Evolutionary conservation across 2,888 invertebrate genomes (phyloP).

Genomic region (Hybos culiciformis): DNA sequence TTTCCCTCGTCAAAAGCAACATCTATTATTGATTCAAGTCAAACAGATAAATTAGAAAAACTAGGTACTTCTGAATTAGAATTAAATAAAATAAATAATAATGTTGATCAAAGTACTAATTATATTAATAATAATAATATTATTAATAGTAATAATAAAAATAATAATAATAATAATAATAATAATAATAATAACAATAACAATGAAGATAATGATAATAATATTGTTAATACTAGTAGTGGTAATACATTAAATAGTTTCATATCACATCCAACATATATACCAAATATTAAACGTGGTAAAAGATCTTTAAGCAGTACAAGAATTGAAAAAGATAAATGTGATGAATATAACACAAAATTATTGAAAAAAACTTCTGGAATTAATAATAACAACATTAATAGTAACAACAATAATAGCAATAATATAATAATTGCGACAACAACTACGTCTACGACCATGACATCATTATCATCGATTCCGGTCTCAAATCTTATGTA

Average conservation of each 20-base stretch:
- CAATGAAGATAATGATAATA: conserved; percentile 2
- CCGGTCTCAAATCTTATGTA: neutral
- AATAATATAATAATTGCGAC: conserved; percentile 11
- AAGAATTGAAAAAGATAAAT: conserved; percentile 34
- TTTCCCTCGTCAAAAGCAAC: conserved; percentile 9
- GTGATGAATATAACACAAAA: conserved; percentile 34
- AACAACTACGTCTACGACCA: conserved; percentile 1
- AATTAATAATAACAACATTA: conserved; percentile 12
- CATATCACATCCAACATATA: conserved; percentile 16
- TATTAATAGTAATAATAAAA: neutral
- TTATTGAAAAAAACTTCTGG: conserved; percentile 27
- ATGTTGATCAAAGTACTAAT: conserved; percentile 13
- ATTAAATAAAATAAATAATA: conserved; percentile 10
- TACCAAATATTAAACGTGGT: conserved; percentile 27
- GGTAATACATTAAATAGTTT: neutral
- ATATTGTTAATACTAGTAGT: conserved; percentile 3
- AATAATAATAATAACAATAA: neutral
- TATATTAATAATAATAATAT: conserved; percentile 8
- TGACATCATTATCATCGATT: neutral
- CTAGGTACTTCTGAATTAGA: conserved; percentile 1
- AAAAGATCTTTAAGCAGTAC: conserved; percentile 36
- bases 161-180: conserved; percentile 15
- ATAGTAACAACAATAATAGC: conserved; percentile 15
- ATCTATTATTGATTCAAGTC: conserved; percentile 12
- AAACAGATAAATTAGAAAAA: conserved; percentile 12